Conservation (phyloP, 2,888 invertebrate genomes). For the Lypha dubia region DNA sequence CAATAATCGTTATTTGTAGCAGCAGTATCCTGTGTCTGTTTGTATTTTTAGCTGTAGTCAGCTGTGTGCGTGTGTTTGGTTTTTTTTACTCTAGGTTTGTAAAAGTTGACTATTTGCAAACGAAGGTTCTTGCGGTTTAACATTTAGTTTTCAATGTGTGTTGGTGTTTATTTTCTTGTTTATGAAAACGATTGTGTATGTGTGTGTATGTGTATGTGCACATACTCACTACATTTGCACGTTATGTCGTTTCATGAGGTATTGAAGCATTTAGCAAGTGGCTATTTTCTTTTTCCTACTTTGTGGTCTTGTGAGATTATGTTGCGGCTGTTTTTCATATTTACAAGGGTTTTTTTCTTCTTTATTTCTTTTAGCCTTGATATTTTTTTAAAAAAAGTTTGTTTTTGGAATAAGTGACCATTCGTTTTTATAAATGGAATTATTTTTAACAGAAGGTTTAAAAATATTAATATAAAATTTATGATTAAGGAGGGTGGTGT, state of each 20-base stretch:
- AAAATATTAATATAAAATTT: too few relatives aligned
- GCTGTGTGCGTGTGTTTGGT: background rate
- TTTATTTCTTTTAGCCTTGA: conserved; percentile 6
- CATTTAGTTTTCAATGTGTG: conserved; percentile 16
- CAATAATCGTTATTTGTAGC: conserved; percentile 36
- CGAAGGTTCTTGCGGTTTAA: conserved; percentile 60
- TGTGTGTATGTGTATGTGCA: background rate
- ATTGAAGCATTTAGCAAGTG: conserved; percentile 68
- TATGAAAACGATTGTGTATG: background rate
- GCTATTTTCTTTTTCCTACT: conserved; percentile 65
- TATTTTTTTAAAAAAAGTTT: conserved; percentile 2
- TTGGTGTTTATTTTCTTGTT: conserved; percentile 13
- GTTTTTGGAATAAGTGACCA: background rate
- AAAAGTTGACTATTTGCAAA: conserved; percentile 39
- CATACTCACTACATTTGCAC: background rate
- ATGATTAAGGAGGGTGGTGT: too few relatives aligned
- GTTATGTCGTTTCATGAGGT: conserved; percentile 36
- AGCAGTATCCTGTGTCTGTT: conserved; percentile 8
- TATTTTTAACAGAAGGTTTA: too few relatives aligned
- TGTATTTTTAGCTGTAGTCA: background rate
- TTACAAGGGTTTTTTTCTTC: background rate
- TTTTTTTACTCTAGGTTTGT: conserved; percentile 33
- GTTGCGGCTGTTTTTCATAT: conserved; percentile 56
- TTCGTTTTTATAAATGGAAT: background rate
- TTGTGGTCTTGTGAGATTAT: conserved; percentile 66